Evolutionary conservation across 2,888 invertebrate species (phyloP).

Genomic region (Synergus gifuensis): DNA sequence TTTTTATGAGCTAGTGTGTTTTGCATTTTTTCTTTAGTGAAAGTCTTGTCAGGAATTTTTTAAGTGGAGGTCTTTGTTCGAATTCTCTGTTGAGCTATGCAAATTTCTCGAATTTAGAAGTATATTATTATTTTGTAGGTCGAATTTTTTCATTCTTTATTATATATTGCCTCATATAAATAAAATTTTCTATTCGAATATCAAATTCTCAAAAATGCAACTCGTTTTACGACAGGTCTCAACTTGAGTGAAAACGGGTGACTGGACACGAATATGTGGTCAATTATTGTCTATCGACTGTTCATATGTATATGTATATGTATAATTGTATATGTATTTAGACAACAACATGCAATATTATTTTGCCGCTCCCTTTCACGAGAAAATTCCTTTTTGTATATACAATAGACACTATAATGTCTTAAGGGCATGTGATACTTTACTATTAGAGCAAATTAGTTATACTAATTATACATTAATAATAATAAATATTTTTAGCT

Average conservation of each 20-base stretch:
- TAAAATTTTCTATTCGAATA: neutral
- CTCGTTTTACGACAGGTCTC: neutral
- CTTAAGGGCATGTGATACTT: no score
- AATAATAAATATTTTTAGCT: no score
- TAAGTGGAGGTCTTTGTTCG: neutral
- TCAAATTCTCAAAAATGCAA: neutral
- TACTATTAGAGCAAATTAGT: no score
- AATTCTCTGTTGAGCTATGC: neutral
- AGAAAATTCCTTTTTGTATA: neutral
- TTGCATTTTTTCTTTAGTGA: neutral
- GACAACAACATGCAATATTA: neutral
- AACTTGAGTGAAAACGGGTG: neutral
- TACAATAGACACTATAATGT: neutral
- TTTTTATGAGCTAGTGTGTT: neutral
- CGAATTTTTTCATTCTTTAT: neutral
- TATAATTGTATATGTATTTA: neutral
- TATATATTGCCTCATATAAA: neutral
- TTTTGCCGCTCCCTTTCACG: conserved; percentile 21
- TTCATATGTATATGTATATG: neutral
- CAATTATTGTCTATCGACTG: conserved; percentile 1
- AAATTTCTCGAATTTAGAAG: neutral
- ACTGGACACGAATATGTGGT: neutral
- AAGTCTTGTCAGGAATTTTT: neutral
- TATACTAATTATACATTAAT: no score
- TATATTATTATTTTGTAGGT: neutral